Conservation (phyloP, 2,888 invertebrate species). For the Oscheius sp. region DNA sequence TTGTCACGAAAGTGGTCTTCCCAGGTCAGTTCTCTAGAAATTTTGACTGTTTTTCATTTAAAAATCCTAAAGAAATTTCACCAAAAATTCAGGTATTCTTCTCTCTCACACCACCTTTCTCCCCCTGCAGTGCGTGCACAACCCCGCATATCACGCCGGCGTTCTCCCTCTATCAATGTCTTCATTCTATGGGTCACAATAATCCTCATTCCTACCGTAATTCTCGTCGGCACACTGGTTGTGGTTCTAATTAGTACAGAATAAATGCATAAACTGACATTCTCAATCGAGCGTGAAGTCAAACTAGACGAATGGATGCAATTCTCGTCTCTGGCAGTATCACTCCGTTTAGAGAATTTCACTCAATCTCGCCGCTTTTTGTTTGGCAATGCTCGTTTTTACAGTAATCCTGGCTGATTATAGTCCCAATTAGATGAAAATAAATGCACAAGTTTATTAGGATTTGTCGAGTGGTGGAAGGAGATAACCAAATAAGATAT, state of each 20-base stretch:
- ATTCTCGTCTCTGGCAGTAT: no score
- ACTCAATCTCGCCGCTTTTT: no score
- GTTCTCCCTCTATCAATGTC: neutral
- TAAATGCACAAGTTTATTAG: neutral
- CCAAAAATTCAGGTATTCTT: neutral
- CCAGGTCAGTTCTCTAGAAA: neutral
- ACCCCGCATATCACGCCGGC: no score
- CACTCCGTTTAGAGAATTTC: no score
- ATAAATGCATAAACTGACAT: neutral
- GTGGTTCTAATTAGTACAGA: neutral
- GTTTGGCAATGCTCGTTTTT: no score
- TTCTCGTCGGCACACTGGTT: neutral
- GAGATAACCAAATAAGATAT: no score
- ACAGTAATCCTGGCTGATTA: no score
- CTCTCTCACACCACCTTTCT: neutral
- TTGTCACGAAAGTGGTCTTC: neutral
- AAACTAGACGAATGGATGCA: no score
- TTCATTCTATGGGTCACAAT: neutral
- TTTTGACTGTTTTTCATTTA: neutral
- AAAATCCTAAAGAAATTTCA: neutral
- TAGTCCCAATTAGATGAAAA: no score
- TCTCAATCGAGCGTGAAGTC: no score
- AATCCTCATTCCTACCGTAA: neutral
- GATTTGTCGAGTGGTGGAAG: neutral
- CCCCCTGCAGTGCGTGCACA: neutral